Base-by-base conservation (phyloP, 2,888 invertebrate species). In the Chymomyza caudatula region DNA sequence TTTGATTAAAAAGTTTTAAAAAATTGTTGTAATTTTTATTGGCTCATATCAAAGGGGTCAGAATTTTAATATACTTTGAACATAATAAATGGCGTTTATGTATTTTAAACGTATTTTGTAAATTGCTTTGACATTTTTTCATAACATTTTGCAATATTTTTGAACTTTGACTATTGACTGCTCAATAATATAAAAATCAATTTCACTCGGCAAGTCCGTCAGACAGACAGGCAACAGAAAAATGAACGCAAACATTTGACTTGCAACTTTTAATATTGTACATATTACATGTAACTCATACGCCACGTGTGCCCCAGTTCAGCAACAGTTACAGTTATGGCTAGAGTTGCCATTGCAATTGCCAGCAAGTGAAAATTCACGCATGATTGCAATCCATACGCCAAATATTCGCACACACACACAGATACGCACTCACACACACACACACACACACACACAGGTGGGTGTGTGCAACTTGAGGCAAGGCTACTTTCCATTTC, bases 311-410 rank as follows among this genome's bases (percentile, higher is more conserved):
- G n/a, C n/a, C 29, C 8, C 6, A 29, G 11, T 29, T 11, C 6
- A 29, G 11, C 6, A 29, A 29, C 4, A 1, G 8, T 29, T 4
- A 29, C 11, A 11, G 5, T 11, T 37, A 37, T 37, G 4, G 25
- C 25, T 6, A 25, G 25, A 25, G n/a, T n/a, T n/a, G n/a, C n/a
- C n/a, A n/a, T n/a, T n/a, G n/a, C n/a, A n/a, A 25, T 1, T 25
- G 25, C 5, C 0, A 52, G 59, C 62, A 85, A 85, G 77, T 80
- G 71, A 80, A 11, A 80, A 80, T 83, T 85, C 69, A 80, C 80
- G 83, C 85, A 85, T 85, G 84, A 78, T 64, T 85, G 83, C 76
- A 69, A 80, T 70, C 80, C 80, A 85, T 85, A 77, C 78, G 83
- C 69, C 83, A 77, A 83, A 77, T 67, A 83, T 47, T 6, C 19